phyloP scores from a whole-genome alignment of 92 coral and sea anemone genomes.

The Actinernus sp. region DNA sequence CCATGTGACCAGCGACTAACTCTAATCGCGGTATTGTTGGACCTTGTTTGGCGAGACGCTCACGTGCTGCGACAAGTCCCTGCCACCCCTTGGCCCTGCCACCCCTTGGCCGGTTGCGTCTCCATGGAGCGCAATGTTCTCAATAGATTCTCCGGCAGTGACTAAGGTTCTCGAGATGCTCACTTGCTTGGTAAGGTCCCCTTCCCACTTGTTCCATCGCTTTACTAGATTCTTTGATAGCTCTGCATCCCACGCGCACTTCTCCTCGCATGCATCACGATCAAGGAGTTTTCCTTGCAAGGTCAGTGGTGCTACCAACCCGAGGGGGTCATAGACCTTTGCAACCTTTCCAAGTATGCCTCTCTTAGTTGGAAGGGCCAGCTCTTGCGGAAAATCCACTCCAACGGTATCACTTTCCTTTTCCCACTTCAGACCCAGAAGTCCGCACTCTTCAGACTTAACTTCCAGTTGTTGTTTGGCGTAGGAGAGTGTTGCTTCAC shows the following conservation, averaged over 20 bases:
- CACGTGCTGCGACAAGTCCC: slow-evolving; percentile 21
- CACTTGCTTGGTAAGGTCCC: slow-evolving; percentile 16
- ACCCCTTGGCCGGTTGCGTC: slow-evolving; percentile 60
- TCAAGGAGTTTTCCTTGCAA: slow-evolving; percentile 47
- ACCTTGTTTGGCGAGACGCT: slow-evolving; percentile 23
- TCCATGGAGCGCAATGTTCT: slow-evolving; percentile 32
- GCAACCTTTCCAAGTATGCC: slow-evolving; percentile 7
- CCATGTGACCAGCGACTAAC: slow-evolving; percentile 23
- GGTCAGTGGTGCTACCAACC: slow-evolving; percentile 36
- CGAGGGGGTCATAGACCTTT: slow-evolving; percentile 69
- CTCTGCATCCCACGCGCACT: too few relatives aligned
- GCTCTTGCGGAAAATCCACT: too few relatives aligned
- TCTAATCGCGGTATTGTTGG: slow-evolving; percentile 25
- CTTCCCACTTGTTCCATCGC: slow-evolving; percentile 30
- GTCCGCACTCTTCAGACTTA: too few relatives aligned
- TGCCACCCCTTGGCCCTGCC: slow-evolving; percentile 11
- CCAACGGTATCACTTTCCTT: too few relatives aligned
- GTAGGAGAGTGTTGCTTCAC: too few relatives aligned
- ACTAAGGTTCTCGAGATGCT: slow-evolving; percentile 26
- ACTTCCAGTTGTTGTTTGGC: too few relatives aligned
- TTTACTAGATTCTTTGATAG: not conserved
- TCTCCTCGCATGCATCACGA: slow-evolving; percentile 45
- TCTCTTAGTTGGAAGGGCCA: slow-evolving; percentile 7
- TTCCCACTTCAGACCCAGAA: slow-evolving; percentile 20
- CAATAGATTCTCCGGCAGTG: slow-evolving; percentile 6